A percentile compares a stretch with the other conserved stretches of the same genome.
Conservation (phyloP, 23 tunicate species). For the Styela clava region DNA sequence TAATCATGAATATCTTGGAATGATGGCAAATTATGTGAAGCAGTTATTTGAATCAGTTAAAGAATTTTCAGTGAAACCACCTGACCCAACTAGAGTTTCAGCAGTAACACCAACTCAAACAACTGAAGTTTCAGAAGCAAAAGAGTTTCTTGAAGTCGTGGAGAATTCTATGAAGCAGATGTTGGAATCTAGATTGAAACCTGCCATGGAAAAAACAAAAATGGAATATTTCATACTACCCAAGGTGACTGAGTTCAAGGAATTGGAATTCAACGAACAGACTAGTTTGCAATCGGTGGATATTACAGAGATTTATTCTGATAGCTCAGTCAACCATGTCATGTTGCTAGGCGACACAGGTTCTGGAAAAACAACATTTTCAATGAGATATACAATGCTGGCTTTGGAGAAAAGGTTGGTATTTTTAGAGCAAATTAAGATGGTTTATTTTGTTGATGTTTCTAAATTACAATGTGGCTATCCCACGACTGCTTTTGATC, state of each 20-base stretch:
- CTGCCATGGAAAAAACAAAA: too few relatives aligned
- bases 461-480: not conserved
- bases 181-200: too few relatives aligned
- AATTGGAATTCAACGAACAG: not conserved
- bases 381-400: not conserved
- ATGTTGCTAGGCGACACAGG: conserved; percentile 2
- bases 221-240: too few relatives aligned
- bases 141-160: not conserved
- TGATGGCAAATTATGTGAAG: too few relatives aligned
- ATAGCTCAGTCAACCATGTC: not conserved
- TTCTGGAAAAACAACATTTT: not conserved
- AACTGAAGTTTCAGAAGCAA: too few relatives aligned
- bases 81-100: too few relatives aligned
- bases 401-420: not conserved
- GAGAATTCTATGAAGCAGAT: too few relatives aligned
- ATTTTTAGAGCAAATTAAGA: not conserved
- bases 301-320: not conserved
- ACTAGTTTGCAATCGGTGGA: not conserved
- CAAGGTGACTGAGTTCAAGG: not conserved
- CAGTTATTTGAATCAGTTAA: too few relatives aligned
- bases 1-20: too few relatives aligned
- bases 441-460: not conserved
- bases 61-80: too few relatives aligned
- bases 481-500: conserved; percentile 6
- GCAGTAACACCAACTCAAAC: too few relatives aligned